phyloP scores from a whole-genome alignment of 1,140 invertebrate species.

The Brachionus manjavacas region DNA sequence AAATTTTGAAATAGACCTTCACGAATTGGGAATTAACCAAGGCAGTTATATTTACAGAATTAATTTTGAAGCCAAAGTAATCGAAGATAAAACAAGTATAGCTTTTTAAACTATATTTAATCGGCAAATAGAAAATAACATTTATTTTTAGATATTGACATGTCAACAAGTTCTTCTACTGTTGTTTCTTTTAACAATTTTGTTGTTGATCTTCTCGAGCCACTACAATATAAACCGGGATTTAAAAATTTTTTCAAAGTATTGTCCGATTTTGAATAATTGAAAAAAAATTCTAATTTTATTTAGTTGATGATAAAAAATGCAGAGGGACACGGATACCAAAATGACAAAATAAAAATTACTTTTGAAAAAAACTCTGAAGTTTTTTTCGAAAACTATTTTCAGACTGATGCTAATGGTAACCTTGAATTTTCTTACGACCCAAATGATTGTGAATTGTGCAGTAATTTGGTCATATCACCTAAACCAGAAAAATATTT shows the following conservation, averaged over 20 bases:
- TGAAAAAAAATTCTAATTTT: not conserved
- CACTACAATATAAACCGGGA: slow-evolving; percentile 22
- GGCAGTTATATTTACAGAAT: not conserved
- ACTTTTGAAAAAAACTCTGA: not conserved
- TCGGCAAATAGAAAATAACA: not conserved
- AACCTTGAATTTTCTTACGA: not conserved
- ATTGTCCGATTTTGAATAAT: not conserved
- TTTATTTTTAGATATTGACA: not conserved
- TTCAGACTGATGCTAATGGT: slow-evolving; percentile 3
- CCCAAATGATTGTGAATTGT: not conserved
- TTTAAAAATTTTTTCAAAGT: slow-evolving; percentile 9
- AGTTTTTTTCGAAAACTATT: not conserved
- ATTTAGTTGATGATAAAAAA: slow-evolving; percentile 7
- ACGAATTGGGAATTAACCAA: not conserved
- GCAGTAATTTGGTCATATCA: not conserved
- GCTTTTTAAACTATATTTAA: not conserved
- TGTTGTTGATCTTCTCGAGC: not conserved
- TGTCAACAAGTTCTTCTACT: not conserved
- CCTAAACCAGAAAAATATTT: not conserved
- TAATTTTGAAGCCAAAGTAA: slow-evolving; percentile 30
- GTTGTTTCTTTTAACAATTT: slow-evolving; percentile 2
- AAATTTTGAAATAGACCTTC: not conserved
- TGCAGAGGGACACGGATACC: not conserved
- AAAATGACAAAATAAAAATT: slow-evolving; percentile 9
- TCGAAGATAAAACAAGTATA: not conserved